Percentiles rank a stretch among this genome's conserved stretches.
phyloP scores from a whole-genome alignment of 2,888 invertebrate species.

The Andrena hattorfiana region DNA sequence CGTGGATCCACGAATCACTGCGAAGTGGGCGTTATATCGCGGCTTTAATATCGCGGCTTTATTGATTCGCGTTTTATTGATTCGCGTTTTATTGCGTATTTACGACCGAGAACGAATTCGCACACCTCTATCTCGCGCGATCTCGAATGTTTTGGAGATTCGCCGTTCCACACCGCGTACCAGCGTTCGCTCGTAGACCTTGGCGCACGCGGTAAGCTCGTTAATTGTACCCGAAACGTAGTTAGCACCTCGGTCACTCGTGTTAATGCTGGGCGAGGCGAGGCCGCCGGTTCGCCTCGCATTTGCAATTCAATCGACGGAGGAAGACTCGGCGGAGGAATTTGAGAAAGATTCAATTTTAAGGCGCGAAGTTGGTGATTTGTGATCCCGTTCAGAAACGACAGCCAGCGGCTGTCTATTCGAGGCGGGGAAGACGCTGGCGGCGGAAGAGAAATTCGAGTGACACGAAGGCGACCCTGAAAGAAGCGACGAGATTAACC shows the following conservation, averaged over 20 bases:
- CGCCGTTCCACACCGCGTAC: too few relatives aligned
- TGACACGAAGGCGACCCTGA: neutral
- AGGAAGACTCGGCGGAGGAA: constrained; percentile 7
- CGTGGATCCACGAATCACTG: constrained; percentile 23
- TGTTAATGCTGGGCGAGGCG: constrained; percentile 2
- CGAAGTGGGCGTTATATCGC: constrained; percentile 25
- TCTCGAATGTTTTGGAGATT: neutral
- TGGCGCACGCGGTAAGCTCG: neutral
- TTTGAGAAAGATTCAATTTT: neutral
- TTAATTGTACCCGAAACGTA: constrained; percentile 37
- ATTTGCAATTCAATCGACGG: constrained; percentile 56
- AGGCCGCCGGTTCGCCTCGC: neutral
- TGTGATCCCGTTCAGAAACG: neutral
- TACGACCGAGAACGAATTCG: constrained; percentile 20
- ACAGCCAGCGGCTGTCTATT: too few relatives aligned
- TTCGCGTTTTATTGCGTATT: constrained; percentile 21
- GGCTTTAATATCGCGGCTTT: constrained; percentile 7
- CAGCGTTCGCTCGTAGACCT: neutral
- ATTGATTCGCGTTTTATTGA: constrained; percentile 26
- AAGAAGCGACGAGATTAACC: constrained; percentile 44
- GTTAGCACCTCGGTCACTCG: constrained; percentile 42
- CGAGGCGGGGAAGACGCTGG: neutral
- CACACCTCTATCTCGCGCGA: constrained; percentile 19
- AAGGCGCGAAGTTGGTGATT: neutral
- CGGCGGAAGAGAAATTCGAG: neutral